Evolutionary conservation across 30 jellyfish, hydroid and myxozoan species (phyloP), one percentile per base, ranked within the genome.

Genomic region (Turritopsis rubra): DNA sequence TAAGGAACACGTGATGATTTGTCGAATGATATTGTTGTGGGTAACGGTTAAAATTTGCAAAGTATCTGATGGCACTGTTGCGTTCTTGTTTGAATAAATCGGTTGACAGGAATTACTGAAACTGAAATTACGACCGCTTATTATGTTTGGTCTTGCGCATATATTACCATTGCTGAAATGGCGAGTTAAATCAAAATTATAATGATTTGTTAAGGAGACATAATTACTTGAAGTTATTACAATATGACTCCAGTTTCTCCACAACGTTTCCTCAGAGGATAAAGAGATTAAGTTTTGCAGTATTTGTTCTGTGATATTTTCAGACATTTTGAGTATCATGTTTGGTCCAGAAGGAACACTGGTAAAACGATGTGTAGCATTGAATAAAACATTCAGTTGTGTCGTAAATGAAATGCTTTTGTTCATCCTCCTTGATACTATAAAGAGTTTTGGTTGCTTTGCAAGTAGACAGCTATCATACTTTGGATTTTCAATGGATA

Each of bases 381-480:
- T 41, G 60, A 13, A 13, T 41, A 41, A 41, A 41, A 41, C 5
- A 41, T 41, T 41, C 60, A 41, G 13, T 41, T 41, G 60, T 41
- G 13, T 13, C 60, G 60, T 41, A 13, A 13, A 41, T 41, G 60
- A 41, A 41, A 41, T 41, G 13, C 5, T 41, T 5, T 41, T 41
- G 13, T 41, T 5, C 60, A 41, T 41, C 5, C 9, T 41, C 60
- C 60, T 41, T 41, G 60, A 41, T 13, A 41, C 60, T 13, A 41
- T 5, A 41, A 41, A 41, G 60, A 41, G 5, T 41, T 41, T 41
- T 41, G 60, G 77, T 68, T 68, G 28, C 22, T 68, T 23, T 8
- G 77, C 30, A 8, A 68, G 28, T n/a, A 68, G 28, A 27, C 77
- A 68, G 77, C 30, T 68, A 22, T 68, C 77, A 19, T n/a, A 68